Base-by-base conservation (phyloP, 1,140 invertebrate genomes). In the Triops cancriformis region DNA sequence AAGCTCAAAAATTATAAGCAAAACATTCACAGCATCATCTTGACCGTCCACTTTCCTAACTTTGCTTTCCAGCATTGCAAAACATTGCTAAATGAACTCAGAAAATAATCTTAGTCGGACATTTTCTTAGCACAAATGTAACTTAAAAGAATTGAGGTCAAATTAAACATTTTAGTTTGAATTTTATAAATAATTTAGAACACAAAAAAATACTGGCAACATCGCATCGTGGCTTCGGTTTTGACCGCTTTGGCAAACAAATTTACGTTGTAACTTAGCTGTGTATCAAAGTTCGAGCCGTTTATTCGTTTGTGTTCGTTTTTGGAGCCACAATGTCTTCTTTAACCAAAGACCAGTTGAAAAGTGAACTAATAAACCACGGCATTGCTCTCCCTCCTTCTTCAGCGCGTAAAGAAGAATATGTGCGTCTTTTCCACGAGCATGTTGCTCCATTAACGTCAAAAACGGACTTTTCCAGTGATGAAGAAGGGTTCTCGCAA, bases 291-390 rank as follows among this genome's bases (percentile, higher is more conserved):
- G 5, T 76, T 23, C 1, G 43, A 26, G 23, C 26, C 12, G 9
- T 43, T 14, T 18, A 51, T 76, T 18, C 6, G 28, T 76, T 27
- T 26, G 28, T 27, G 26, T 42, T 9, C n/a, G 23, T 45, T 23
- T 76, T 76, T 43, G 45, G n/a, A 26, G 27, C 18, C 6, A n/a
- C 23, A 14, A 79, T 79, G 78, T 78, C 78, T 43, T 73, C 72
- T 26, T 45, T 79, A 37, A 79, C 78, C 12, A 79, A 79, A 45
- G 78, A 79, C 18, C 78, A 79, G 42, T 73, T 79, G 26, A 79
- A 79, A 73, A 79, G 41, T 72, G 75, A 76, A 18, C 43, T 79
- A 73, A 79, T 79, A 26, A 77, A 26, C 27, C 78, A 79, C 72
- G 78, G 78, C 23, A 73, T 79, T 26, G n/a, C 76, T 43, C 74